Percentiles rank a stretch among this genome's conserved stretches.
These are phyloP conservation scores for Aplysina aerophoba DNA, from an alignment of 37 sponge, comb jelly and placozoan species.

Conservation along the genomic window DNA sequence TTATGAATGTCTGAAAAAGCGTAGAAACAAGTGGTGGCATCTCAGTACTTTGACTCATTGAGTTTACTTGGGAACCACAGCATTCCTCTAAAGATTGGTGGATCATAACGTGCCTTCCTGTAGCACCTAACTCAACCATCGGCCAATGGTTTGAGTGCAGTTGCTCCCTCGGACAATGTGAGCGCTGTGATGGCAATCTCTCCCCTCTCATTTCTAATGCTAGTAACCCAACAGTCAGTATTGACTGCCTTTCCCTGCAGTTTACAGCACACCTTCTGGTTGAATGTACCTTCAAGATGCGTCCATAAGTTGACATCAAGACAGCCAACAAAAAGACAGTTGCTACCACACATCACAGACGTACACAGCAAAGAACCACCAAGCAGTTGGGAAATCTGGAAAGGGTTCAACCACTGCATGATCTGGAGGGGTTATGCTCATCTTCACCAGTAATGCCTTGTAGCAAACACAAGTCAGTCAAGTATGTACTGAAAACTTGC, in stretches of 20 bases:
- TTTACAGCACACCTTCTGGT: constrained; percentile 54
- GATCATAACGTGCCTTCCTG: neutral
- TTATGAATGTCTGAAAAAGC: no score
- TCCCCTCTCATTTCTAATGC: constrained; percentile 63
- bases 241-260: constrained; percentile 43
- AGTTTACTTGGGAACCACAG: constrained; percentile 3
- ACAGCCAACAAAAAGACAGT: constrained; percentile 35
- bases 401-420: neutral
- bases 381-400: neutral
- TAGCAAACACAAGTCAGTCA: constrained; percentile 42
- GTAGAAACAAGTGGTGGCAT: no score
- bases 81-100: constrained; percentile 52
- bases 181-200: constrained; percentile 45
- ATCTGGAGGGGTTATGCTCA: neutral
- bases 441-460: neutral
- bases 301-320: constrained; percentile 20
- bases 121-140: constrained; percentile 43
- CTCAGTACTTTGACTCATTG: no score
- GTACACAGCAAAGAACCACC: neutral
- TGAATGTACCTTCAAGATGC: constrained; percentile 51
- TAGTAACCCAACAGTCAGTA: constrained; percentile 54
- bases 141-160: constrained; percentile 17
- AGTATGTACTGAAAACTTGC: no score
- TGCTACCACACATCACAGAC: constrained; percentile 27
- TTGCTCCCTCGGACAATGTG: constrained; percentile 11